Percentiles rank a stretch among this genome's conserved stretches.
Conservation (phyloP, 1,140 invertebrate genomes). For the Polypedilum pembai region DNA sequence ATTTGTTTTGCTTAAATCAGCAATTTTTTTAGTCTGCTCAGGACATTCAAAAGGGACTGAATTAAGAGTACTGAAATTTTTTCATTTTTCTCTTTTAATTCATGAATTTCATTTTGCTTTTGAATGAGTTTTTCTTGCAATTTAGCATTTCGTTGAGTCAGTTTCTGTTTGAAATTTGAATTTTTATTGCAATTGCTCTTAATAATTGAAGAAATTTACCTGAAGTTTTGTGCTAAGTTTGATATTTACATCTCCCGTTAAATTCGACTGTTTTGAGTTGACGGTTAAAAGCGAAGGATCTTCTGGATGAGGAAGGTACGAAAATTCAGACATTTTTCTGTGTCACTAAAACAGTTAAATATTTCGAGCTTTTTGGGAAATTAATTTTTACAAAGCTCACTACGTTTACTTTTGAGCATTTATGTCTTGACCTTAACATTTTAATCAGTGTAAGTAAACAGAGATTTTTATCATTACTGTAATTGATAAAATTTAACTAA, state of each 20-base stretch:
- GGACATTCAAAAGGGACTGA: not conserved
- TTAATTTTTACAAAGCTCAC: too few species aligned
- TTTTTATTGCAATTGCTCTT: not conserved
- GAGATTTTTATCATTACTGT: too few species aligned
- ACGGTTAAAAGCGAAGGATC: not conserved
- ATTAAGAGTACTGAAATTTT: not conserved
- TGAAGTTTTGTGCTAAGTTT: not conserved
- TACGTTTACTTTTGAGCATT: too few species aligned
- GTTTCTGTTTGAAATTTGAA: not conserved
- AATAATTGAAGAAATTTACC: not conserved
- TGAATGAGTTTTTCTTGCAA: not conserved
- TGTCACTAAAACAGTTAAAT: not conserved
- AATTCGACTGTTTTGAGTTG: not conserved
- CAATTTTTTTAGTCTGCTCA: slow-evolving; percentile 42
- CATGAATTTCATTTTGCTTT: not conserved
- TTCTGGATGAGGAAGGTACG: not conserved
- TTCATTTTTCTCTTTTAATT: not conserved
- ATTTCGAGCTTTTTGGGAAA: too few species aligned
- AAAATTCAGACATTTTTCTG: not conserved
- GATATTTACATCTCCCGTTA: not conserved
- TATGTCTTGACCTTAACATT: too few species aligned
- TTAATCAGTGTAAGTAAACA: too few species aligned
- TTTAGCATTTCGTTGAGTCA: not conserved
- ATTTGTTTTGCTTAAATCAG: slow-evolving; percentile 51
- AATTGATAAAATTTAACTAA: too few species aligned